Base-by-base conservation (phyloP, 2,113 vertebrate species). In the Bujurquina vittata region DNA sequence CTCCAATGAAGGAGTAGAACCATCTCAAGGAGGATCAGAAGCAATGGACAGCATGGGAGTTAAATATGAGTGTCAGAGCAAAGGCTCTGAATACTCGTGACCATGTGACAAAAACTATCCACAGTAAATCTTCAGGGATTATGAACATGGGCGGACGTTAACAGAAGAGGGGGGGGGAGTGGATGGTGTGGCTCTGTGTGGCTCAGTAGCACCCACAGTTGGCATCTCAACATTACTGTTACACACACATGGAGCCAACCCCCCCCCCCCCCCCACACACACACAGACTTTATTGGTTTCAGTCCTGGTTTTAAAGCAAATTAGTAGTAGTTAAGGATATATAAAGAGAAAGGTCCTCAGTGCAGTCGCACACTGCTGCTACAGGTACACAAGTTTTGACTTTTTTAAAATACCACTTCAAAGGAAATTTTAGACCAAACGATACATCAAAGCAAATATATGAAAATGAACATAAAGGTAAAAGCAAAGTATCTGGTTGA, bases 41-140 rank as follows among this genome's bases (percentile, higher is more conserved):
- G n/a, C n/a, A n/a, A n/a, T n/a, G n/a, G n/a, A n/a, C n/a, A n/a
- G n/a, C n/a, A n/a, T n/a, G n/a, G n/a, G n/a, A n/a, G n/a, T n/a
- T n/a, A n/a, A n/a, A n/a, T n/a, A n/a, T n/a, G n/a, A n/a, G n/a
- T n/a, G n/a, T n/a, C n/a, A n/a, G n/a, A n/a, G n/a, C n/a, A n/a
- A n/a, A n/a, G n/a, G n/a, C n/a, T n/a, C n/a, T n/a, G n/a, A n/a
- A n/a, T n/a, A n/a, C n/a, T n/a, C n/a, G n/a, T n/a, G n/a, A n/a
- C n/a, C n/a, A n/a, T n/a, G n/a, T n/a, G n/a, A n/a, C n/a, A n/a
- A 26, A 29, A 69, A 49, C 43, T 11, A 69, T 5, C 15, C 40
- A 49, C 5, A 29, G 0, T 0, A 49, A 69, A 69, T 49, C 65
- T 11, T 69, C 15, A 29, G 40, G 2, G 49, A 69, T 29, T 20